These are phyloP conservation scores for Machimus atricapillus DNA, from an alignment of 2,888 invertebrate genomes.

Conservation along the genomic window DNA sequence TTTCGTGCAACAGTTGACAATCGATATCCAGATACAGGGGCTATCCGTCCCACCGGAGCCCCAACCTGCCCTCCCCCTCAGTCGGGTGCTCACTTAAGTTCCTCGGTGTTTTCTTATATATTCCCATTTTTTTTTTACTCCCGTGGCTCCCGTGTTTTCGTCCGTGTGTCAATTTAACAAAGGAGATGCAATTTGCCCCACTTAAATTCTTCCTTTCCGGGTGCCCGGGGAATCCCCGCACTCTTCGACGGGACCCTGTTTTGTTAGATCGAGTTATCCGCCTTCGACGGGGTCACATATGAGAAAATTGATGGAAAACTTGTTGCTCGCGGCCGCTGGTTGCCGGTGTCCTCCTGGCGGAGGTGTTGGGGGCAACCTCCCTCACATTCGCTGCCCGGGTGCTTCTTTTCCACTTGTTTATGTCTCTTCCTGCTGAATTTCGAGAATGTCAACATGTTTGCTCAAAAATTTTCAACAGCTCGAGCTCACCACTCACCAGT, in stretches of 20 bases:
- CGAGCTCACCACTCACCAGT: neutral
- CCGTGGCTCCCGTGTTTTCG: conserved; percentile 4
- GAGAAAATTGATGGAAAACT: conserved; percentile 32
- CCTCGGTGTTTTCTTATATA: neutral
- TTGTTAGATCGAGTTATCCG: conserved; percentile 21
- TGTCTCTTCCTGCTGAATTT: conserved; percentile 9
- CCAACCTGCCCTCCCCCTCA: neutral
- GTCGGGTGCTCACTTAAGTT: neutral
- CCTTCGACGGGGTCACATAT: conserved; percentile 18
- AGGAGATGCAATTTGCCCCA: conserved; percentile 42
- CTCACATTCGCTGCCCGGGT: conserved; percentile 1
- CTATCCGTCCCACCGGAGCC: neutral
- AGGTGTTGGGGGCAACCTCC: neutral
- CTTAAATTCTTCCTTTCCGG: conserved; percentile 22
- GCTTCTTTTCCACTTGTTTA: neutral
- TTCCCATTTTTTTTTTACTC: conserved; percentile 3
- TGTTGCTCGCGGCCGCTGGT: conserved; percentile 2
- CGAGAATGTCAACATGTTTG: conserved; percentile 26
- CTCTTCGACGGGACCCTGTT: conserved; percentile 14
- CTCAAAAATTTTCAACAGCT: neutral
- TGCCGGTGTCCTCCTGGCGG: neutral
- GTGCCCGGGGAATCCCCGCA: neutral
- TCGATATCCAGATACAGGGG: conserved; percentile 42
- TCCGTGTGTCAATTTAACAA: conserved; percentile 40
- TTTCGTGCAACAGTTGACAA: conserved; percentile 45